phyloP scores from a whole-genome alignment of 2,797 vertebrate genomes.

The Fistularia tabacaria region DNA sequence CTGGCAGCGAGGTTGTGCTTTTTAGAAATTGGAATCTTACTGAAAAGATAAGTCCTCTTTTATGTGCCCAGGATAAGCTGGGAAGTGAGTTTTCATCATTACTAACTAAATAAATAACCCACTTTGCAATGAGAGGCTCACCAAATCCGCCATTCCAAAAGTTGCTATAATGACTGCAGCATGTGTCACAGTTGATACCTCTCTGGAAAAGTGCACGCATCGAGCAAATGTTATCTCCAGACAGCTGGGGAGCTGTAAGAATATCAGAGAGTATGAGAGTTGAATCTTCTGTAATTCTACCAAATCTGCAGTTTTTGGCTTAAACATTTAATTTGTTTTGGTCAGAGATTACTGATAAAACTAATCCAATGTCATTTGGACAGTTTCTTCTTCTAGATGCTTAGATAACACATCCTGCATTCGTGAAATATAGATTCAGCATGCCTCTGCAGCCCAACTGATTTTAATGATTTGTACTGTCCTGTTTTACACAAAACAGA shows the following conservation, averaged over 20 bases:
- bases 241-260: conserved; percentile 8
- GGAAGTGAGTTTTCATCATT: conserved; percentile 65
- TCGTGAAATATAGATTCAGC: neutral
- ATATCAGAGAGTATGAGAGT: conserved; percentile 7
- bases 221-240: conserved; percentile 2
- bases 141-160: conserved; percentile 10
- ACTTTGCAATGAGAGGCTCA: conserved; percentile 11
- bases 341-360: conserved; percentile 3
- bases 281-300: conserved; percentile 11
- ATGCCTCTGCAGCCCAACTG: neutral
- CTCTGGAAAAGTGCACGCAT: neutral
- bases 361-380: conserved; percentile 12
- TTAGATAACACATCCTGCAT: conserved; percentile 2
- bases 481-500: conserved; percentile 5
- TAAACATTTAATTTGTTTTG: conserved; percentile 8
- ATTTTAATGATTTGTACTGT: neutral
- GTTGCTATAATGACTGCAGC: conserved; percentile 20
- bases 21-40: conserved; percentile 69
- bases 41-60: conserved; percentile 71
- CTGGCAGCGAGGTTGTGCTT: conserved; percentile 65
- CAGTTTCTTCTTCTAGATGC: neutral
- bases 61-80: conserved; percentile 57
- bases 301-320: conserved; percentile 10
- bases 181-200: conserved; percentile 9
- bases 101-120: neutral